Conservation (phyloP, 2,797 vertebrate genomes). For the Hapalemur alaotrensis region DNA sequence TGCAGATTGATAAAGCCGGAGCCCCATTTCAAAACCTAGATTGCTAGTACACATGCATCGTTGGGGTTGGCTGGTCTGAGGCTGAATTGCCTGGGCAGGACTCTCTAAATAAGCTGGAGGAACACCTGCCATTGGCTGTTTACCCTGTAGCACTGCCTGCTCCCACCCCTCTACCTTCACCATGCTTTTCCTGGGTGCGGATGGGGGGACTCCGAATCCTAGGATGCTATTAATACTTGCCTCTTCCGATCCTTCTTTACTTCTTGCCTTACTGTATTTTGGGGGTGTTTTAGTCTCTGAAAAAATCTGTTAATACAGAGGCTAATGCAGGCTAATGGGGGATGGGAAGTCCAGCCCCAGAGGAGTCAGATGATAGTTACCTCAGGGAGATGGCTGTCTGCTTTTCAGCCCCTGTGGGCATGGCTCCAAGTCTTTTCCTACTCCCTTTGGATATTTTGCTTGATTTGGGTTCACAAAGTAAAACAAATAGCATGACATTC, state of each 20-base stretch:
- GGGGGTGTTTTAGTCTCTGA: neutral
- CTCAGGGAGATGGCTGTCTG: neutral
- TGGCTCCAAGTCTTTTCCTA: neutral
- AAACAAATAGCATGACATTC: conserved; percentile 7
- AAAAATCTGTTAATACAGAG: conserved; percentile 8
- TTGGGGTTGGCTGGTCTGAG: neutral
- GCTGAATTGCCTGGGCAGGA: neutral
- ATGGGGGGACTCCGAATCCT: neutral
- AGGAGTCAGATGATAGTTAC: neutral
- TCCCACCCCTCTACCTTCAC: neutral
- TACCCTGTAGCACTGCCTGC: neutral
- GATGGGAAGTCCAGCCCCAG: neutral
- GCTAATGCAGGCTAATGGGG: neutral
- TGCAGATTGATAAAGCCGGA: neutral
- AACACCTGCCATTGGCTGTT: neutral
- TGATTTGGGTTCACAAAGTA: neutral
- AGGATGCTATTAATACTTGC: neutral
- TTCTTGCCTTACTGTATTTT: conserved; percentile 6
- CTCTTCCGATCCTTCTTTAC: neutral
- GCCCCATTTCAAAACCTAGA: neutral
- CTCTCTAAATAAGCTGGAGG: neutral
- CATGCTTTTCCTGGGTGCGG: neutral
- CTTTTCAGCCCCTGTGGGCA: neutral
- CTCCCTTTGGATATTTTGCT: neutral
- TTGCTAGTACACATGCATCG: neutral